Percentiles rank a stretch among this genome's conserved stretches.
Conservation (phyloP, 2,888 invertebrate genomes). For the Drosophila longiperda region DNA sequence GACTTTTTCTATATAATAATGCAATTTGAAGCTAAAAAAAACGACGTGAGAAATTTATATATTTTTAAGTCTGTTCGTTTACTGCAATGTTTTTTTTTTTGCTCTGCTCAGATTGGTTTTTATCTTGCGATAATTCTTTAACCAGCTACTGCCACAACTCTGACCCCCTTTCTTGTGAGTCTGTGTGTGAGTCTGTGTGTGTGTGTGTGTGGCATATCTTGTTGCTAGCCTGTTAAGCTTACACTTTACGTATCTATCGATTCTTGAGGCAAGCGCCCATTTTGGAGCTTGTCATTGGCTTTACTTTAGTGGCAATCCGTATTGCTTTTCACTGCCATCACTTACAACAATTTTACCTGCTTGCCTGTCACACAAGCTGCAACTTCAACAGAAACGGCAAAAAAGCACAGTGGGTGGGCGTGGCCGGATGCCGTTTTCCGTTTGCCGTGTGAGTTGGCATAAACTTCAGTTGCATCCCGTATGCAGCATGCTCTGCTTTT, state of each 20-base stretch:
- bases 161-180: neutral
- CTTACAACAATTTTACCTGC: slow-evolving; percentile 27
- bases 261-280: slow-evolving; percentile 7
- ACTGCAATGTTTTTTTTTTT: neutral
- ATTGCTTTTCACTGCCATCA: slow-evolving; percentile 11
- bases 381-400: slow-evolving; percentile 25
- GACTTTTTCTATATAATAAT: neutral
- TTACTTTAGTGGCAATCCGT: slow-evolving; percentile 11
- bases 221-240: slow-evolving; percentile 36
- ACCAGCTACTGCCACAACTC: neutral
- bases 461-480: slow-evolving; percentile 44
- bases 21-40: neutral
- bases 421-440: slow-evolving; percentile 23
- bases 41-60: neutral
- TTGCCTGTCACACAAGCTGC: slow-evolving; percentile 14
- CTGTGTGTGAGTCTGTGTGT: neutral
- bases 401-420: slow-evolving; percentile 24
- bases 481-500: slow-evolving; percentile 37
- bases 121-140: neutral
- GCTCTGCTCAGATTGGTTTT: neutral
- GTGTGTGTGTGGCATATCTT: slow-evolving; percentile 20
- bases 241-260: slow-evolving; percentile 38
- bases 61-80: neutral
- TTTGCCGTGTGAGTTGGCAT: slow-evolving; percentile 13
- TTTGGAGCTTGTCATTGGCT: slow-evolving; percentile 11